Evolutionary conservation across 2,888 invertebrate genomes (phyloP), one percentile per base, ranked within the genome.

Genomic region (Halocaridina rubra): DNA sequence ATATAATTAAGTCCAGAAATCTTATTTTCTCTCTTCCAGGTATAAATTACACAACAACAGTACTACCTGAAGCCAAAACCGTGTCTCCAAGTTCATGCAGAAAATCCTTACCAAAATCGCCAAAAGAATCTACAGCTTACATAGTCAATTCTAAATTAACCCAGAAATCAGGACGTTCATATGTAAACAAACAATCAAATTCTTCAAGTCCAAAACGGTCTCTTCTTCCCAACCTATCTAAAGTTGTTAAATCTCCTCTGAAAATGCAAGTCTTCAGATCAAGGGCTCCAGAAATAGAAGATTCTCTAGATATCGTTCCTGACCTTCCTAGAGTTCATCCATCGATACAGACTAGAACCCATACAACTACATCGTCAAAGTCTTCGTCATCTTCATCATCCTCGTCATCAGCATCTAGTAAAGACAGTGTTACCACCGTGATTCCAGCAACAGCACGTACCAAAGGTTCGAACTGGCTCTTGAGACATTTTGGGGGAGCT

Each of bases 371-470:
- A 13, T 81, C 81, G n/a, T 85, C 85, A 10, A 85, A 85, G 57
- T 85, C 81, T 61, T 84, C 84, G 33, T 84, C 84, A 16, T 84
- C 84, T 13, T 85, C 85, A 57, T 85, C 84, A n/a, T 85, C 85
- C 22, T 77, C 78, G 4, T 85, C 85, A 46, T 81, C 85, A 29
- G 77, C 78, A 22, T 81, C 85, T 29, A 85, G 85, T 61, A 80
- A 85, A 71, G 85, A 85, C 59, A 85, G 85, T 61, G 81, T 85
- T 16, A 33, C 29, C 57, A 85, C 85, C 24, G 81, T 85, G 7
- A 85, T 85, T 39, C 53, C 77, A 10, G 85, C 80, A 1, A 27
- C 76, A 27, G 57, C 77, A 22, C 69, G 76, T 33, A 79, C 32
- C 74, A 74, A 64, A 64, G 84, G 84, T n/a, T 53, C 79, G 30